Evolutionary conservation across 2,797 vertebrate genomes (phyloP).

Genomic region (Betta splendens): DNA sequence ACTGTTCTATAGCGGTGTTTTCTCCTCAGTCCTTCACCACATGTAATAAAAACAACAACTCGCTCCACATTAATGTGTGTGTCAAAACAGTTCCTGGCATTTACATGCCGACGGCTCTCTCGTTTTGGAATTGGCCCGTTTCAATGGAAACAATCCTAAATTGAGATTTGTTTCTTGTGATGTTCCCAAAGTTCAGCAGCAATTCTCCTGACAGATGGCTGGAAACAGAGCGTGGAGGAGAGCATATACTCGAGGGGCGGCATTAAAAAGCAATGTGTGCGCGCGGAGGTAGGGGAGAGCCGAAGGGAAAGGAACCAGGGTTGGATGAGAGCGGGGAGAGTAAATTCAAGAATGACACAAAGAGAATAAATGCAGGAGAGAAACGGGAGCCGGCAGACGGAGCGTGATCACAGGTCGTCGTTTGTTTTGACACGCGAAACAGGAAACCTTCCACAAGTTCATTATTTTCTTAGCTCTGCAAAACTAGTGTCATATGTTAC

Average conservation of each 20-base stretch:
- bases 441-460: conserved; percentile 11
- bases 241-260: conserved; percentile 51
- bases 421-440: conserved; percentile 16
- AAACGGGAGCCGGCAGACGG: conserved; percentile 1
- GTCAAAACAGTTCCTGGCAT: conserved; percentile 22
- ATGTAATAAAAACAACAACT: neutral
- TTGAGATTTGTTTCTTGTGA: conserved; percentile 12
- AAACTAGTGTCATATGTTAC: conserved; percentile 10
- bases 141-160: conserved; percentile 6
- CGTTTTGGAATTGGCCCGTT: conserved; percentile 1
- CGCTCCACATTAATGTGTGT: neutral
- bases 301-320: conserved; percentile 23
- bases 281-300: conserved; percentile 48
- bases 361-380: conserved; percentile 22
- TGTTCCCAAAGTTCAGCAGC: conserved; percentile 53
- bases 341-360: conserved; percentile 31
- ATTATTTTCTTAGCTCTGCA: conserved; percentile 9
- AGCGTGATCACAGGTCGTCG: neutral
- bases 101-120: neutral
- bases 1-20: neutral
- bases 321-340: conserved; percentile 28
- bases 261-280: conserved; percentile 45
- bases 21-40: too few relatives aligned
- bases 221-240: conserved; percentile 46
- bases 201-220: conserved; percentile 49